A percentile compares a stretch with the other conserved stretches of the same genome.
Evolutionary conservation across 2,797 vertebrate genomes (phyloP).

Genomic region (Microtus californicus): DNA sequence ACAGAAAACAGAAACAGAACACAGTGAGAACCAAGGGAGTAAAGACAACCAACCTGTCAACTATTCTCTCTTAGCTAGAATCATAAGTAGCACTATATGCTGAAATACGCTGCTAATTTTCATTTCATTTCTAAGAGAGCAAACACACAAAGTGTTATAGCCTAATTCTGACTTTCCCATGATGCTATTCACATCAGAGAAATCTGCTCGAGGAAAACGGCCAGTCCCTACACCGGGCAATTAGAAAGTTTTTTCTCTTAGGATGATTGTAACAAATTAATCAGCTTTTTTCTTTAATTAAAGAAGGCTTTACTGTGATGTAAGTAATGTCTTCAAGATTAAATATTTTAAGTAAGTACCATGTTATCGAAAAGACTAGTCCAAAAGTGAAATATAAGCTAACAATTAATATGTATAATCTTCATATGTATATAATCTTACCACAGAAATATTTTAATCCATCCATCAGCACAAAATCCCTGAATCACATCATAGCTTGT

Average conservation of each 20-base stretch:
- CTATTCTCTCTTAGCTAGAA: conserved; percentile 5
- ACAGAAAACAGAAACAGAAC: not conserved
- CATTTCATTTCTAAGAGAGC: conserved; percentile 22
- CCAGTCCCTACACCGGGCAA: conserved; percentile 24
- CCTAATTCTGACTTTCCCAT: conserved; percentile 35
- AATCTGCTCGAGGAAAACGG: conserved; percentile 52
- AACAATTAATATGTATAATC: not conserved
- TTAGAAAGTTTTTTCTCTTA: conserved; percentile 26
- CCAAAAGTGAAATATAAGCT: conserved; percentile 27
- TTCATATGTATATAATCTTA: conserved; percentile 38
- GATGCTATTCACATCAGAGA: conserved; percentile 63
- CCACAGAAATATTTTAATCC: conserved; percentile 42
- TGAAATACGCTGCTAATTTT: conserved; percentile 1
- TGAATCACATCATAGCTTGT: not conserved
- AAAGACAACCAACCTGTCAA: not conserved
- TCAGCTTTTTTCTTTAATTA: not conserved
- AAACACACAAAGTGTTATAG: not conserved
- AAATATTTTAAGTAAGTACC: conserved; percentile 49
- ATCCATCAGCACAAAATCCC: not conserved
- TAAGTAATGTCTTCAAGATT: conserved; percentile 9
- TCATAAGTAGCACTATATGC: not conserved
- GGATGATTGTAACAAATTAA: conserved; percentile 20
- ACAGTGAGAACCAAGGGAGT: not conserved
- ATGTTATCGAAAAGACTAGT: conserved; percentile 7
- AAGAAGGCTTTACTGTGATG: not conserved